Percentiles rank a stretch among this genome's conserved stretches.
Conservation (phyloP, 2,113 vertebrate genomes). For the Sebastes fasciatus region DNA sequence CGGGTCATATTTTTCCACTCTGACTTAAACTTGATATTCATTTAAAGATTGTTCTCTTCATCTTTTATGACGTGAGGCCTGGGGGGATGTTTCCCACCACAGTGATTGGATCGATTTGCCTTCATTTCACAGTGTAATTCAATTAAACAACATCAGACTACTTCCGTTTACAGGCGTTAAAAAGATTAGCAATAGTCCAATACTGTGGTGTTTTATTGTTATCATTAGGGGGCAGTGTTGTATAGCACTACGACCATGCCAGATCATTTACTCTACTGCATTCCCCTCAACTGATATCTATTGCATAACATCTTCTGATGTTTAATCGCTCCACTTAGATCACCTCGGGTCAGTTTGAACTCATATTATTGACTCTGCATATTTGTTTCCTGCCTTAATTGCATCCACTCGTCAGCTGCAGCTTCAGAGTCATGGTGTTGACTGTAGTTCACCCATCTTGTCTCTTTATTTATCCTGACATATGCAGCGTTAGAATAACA, state of each 20-base stretch:
- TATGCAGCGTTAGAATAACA: not conserved
- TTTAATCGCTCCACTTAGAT: not conserved
- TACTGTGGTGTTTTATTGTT: conserved; percentile 4
- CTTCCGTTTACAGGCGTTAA: not conserved
- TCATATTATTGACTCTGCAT: not conserved
- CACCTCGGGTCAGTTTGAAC: not conserved
- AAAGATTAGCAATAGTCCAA: not conserved
- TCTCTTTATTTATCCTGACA: not conserved
- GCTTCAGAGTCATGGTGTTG: not conserved
- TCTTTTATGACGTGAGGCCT: conserved; percentile 18
- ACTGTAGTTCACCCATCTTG: not conserved
- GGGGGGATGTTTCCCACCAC: not conserved
- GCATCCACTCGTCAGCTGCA: not conserved
- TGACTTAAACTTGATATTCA: not conserved
- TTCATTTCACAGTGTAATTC: conserved; percentile 45
- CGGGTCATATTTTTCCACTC: not conserved
- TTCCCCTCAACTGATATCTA: not conserved
- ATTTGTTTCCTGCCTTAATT: not conserved
- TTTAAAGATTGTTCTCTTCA: not conserved
- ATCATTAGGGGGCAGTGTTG: conserved; percentile 72
- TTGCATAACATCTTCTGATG: not conserved
- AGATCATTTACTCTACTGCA: not conserved
- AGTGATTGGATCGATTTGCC: conserved; percentile 40
- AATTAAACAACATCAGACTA: conserved; percentile 14
- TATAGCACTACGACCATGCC: not conserved